Percentiles rank a stretch among this genome's conserved stretches.
These are phyloP conservation scores for Cyprinodon tularosa DNA, from an alignment of 2,113 vertebrate genomes.

Conservation along the genomic window DNA sequence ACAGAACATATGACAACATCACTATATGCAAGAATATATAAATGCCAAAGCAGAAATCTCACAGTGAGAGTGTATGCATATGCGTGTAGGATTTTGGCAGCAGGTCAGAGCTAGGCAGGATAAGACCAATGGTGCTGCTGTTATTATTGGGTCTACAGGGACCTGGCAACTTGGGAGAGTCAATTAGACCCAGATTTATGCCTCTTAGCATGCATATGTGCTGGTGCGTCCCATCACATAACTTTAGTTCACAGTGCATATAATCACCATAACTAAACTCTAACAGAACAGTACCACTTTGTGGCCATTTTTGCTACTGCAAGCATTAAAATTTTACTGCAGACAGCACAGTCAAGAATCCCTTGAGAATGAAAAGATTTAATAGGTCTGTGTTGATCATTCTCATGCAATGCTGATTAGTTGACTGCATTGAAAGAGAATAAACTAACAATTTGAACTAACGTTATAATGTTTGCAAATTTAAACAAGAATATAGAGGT, in stretches of 20 bases:
- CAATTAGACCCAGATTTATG: slow-evolving; percentile 77
- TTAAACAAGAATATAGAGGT: slow-evolving; percentile 29
- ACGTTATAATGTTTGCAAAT: slow-evolving; percentile 8
- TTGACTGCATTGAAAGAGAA: not conserved
- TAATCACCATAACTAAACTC: slow-evolving; percentile 4
- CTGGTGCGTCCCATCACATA: slow-evolving; percentile 35
- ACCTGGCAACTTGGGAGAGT: slow-evolving; percentile 71
- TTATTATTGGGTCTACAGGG: slow-evolving; percentile 74
- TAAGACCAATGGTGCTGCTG: slow-evolving; percentile 68
- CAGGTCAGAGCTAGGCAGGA: slow-evolving; percentile 67
- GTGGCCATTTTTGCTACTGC: slow-evolving; percentile 56
- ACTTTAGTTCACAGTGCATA: slow-evolving; percentile 11
- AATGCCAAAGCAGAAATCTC: slow-evolving; percentile 52
- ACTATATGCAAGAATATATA: slow-evolving; percentile 45
- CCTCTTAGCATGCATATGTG: slow-evolving; percentile 51
- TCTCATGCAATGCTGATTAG: not conserved
- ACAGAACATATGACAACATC: slow-evolving; percentile 36
- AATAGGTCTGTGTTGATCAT: not conserved
- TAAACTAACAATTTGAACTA: slow-evolving; percentile 1
- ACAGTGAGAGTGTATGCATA: slow-evolving; percentile 32
- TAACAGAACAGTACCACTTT: slow-evolving; percentile 55
- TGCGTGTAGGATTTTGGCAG: slow-evolving; percentile 50
- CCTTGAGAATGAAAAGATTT: not conserved
- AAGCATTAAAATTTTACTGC: not conserved
- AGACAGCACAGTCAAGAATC: not conserved